These are phyloP conservation scores for Latrodectus elegans DNA, from an alignment of 2,888 invertebrate genomes.

Conservation along the genomic window DNA sequence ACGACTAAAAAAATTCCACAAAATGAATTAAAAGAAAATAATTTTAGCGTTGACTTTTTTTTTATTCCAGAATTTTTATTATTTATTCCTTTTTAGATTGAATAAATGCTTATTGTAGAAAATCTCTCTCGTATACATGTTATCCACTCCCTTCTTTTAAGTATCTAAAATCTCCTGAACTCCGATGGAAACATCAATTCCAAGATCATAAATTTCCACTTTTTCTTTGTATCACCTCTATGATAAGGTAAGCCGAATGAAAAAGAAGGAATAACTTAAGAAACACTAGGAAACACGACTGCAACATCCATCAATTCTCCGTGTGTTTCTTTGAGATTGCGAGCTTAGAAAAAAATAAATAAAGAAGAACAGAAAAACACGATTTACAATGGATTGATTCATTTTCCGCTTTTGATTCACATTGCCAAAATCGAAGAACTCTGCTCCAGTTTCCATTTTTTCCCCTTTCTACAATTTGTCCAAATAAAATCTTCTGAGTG, in stretches of 20 bases:
- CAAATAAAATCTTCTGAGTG: constrained; percentile 37
- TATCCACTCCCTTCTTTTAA: no score
- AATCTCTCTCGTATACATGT: no score
- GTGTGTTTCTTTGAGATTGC: constrained; percentile 21
- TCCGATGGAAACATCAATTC: neutral
- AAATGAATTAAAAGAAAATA: no score
- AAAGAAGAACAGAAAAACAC: constrained; percentile 8
- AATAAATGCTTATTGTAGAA: no score
- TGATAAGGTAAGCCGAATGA: neutral
- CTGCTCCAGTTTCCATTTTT: neutral
- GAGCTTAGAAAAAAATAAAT: neutral
- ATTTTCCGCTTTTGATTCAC: constrained; percentile 13
- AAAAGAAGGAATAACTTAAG: constrained; percentile 2
- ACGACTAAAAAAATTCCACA: no score
- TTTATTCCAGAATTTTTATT: no score
- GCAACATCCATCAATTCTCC: constrained; percentile 28
- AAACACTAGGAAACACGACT: constrained; percentile 15
- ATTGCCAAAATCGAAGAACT: neutral
- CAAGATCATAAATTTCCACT: constrained; percentile 3
- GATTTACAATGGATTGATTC: constrained; percentile 13
- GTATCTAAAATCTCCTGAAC: no score
- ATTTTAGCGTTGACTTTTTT: no score
- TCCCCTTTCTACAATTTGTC: constrained; percentile 9
- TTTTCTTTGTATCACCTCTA: constrained; percentile 3
- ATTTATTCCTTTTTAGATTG: no score